Percentiles rank a stretch among this genome's conserved stretches.
Conservation (phyloP, 2,888 invertebrate species). For the Scaeva pyrastri region DNA sequence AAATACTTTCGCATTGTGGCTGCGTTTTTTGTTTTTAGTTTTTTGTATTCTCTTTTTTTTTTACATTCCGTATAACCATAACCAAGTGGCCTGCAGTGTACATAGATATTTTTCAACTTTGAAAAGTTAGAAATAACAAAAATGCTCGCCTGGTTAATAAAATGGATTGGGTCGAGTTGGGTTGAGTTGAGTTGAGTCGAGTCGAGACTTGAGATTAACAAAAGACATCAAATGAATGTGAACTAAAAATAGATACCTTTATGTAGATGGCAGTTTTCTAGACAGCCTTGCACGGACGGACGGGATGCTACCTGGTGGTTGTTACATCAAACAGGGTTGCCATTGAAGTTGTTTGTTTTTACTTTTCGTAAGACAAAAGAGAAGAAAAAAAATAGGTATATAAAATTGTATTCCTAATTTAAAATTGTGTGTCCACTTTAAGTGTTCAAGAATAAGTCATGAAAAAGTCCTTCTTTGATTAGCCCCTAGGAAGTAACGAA, state of each 20-base stretch:
- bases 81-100: neutral
- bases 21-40: neutral
- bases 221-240: neutral
- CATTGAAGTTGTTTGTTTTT: neutral
- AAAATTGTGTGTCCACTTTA: too few relatives aligned
- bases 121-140: neutral
- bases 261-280: slow-evolving; percentile 2
- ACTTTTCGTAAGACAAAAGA: too few relatives aligned
- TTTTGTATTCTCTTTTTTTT: neutral
- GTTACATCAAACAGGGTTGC: neutral
- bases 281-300: slow-evolving; percentile 25
- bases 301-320: neutral
- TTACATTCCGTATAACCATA: neutral
- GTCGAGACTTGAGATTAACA: slow-evolving; percentile 30
- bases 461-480: too few relatives aligned
- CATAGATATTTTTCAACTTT: slow-evolving; percentile 53
- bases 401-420: too few relatives aligned
- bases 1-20: slow-evolving; percentile 70
- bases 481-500: too few relatives aligned
- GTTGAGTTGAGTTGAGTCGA: neutral
- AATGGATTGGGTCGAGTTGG: slow-evolving; percentile 5
- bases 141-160: slow-evolving; percentile 25
- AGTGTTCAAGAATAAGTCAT: too few relatives aligned
- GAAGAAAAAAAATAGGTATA: too few relatives aligned
- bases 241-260: neutral